Evolutionary conservation across 2,888 invertebrate genomes (phyloP).

Genomic region (Cerceris ruficornis): DNA sequence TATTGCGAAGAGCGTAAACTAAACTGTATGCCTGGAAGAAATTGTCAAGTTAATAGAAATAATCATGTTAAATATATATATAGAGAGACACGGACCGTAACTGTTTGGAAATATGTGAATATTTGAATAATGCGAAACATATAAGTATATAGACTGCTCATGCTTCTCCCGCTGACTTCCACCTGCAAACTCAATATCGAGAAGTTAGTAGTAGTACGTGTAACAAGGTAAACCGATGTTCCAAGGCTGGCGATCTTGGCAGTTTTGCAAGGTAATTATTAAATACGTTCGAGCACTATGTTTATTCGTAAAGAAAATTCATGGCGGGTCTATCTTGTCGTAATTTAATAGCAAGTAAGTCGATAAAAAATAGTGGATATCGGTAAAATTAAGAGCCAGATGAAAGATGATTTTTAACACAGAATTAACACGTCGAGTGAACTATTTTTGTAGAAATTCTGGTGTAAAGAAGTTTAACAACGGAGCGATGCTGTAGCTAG

Average conservation of each 20-base stretch:
- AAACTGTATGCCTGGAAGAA: constrained; percentile 70
- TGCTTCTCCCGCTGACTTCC: constrained; percentile 68
- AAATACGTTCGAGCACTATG: background rate
- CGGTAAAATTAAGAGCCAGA: too few relatives aligned
- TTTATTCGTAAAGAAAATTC: background rate
- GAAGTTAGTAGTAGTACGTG: constrained; percentile 60
- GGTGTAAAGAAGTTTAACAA: background rate
- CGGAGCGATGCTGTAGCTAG: too few relatives aligned
- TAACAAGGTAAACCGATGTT: constrained; percentile 41
- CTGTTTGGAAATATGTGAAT: constrained; percentile 66
- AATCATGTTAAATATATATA: constrained; percentile 35
- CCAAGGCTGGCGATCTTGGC: constrained; percentile 43
- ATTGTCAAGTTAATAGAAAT: constrained; percentile 53
- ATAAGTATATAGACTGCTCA: constrained; percentile 59
- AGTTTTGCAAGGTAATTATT: background rate
- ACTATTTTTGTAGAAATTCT: background rate
- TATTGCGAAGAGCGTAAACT: constrained; percentile 53
- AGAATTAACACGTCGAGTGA: too few relatives aligned
- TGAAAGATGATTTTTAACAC: too few relatives aligned
- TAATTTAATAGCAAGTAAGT: background rate
- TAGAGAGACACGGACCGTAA: constrained; percentile 20
- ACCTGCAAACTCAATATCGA: constrained; percentile 79
- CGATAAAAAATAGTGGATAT: background rate
- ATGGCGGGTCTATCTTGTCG: background rate
- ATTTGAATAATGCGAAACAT: constrained; percentile 48